Base-by-base conservation (phyloP, 2,113 vertebrate species). In the Halcyon malimbica region DNA sequence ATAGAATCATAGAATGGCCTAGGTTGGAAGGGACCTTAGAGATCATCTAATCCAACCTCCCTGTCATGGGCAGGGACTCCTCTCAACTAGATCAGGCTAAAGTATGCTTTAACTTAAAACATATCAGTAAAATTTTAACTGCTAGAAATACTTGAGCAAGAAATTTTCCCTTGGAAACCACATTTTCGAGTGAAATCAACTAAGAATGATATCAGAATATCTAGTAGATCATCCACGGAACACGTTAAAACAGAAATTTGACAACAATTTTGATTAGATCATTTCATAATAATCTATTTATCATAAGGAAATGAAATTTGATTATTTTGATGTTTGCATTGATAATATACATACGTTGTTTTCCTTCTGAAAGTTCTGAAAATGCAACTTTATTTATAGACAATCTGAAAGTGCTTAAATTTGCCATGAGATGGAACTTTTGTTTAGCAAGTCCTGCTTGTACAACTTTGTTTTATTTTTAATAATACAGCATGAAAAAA, bases 291-390 rank as follows among this genome's bases (percentile, higher is more conserved):
- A 62, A 37, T 28, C 3, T 56, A 16, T 46, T 13, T 25, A 21
- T 62, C 6, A 37, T 19, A 77, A 13, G 23, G n/a, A 70, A 76
- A 71, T 65, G 1, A n/a, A 50, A 92, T 79, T 12, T 51, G 2
- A 42, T 81, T 29, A 29, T 21, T 67, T 78, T 59, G 13, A 24
- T 59, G 6, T 42, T 90, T 88, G 2, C 10, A 13, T 29, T 41
- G 13, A 35, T 41, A 20, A 19, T 37, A 20, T 12, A 51, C 0
- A 1, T 1, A 2, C n/a, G 11, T 10, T 39, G 6, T 29, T 83
- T 86, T 83, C n/a, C 12, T 71, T 88, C 12, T 13, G 15, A 44
- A 70, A 48, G 6, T 76, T 79, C 42, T 80, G 37, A 54, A 89
- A 91, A 83, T 37, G 16, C 9, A 63, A 19, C 25, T 64, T 64